Evolutionary conservation across 2,797 vertebrate species (phyloP).

Genomic region (Pseudomugil tenellus): DNA sequence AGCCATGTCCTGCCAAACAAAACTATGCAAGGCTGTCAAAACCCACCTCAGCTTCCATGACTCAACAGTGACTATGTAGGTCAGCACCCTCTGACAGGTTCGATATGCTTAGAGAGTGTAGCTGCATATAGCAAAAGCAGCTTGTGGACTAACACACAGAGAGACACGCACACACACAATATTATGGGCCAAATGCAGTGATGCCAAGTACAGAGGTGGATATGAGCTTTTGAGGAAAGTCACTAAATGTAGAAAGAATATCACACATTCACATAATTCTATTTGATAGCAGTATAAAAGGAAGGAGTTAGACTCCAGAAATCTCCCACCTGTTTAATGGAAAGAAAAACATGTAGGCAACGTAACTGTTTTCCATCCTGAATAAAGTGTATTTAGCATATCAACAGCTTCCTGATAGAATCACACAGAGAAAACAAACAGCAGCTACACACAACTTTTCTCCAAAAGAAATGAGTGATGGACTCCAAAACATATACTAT

Average conservation of each 20-base stretch:
- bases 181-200: conserved; percentile 27
- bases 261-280: too few species aligned
- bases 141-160: conserved; percentile 15
- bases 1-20: conserved; percentile 22
- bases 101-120: conserved; percentile 46
- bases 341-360: too few species aligned
- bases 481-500: neutral
- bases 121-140: conserved; percentile 32
- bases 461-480: neutral
- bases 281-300: too few species aligned
- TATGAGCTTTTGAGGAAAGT: neutral
- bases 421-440: too few species aligned
- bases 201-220: conserved; percentile 30
- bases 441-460: too few species aligned
- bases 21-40: conserved; percentile 46
- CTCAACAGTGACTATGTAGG: conserved; percentile 58
- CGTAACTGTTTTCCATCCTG: too few species aligned
- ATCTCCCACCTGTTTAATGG: too few species aligned
- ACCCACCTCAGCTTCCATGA: conserved; percentile 51
- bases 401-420: too few species aligned
- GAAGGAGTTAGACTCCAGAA: too few species aligned
- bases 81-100: conserved; percentile 54
- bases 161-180: conserved; percentile 1
- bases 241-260: too few species aligned
- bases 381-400: too few species aligned